phyloP scores from a whole-genome alignment of 2,113 vertebrate genomes.

The Synodontis membranacea region DNA sequence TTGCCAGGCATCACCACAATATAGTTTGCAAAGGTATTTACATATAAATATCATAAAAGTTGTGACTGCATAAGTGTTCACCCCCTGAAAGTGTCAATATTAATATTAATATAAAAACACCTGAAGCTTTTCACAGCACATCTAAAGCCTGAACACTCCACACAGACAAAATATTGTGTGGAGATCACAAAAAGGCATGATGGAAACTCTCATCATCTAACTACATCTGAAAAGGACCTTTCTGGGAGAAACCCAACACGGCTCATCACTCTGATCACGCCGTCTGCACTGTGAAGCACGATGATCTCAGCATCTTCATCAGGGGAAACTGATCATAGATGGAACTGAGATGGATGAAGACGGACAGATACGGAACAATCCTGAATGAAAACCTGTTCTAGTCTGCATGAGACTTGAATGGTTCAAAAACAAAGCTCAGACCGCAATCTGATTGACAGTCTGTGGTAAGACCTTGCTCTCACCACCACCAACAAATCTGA shows the following conservation, averaged over 20 bases:
- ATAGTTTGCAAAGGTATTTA: no score
- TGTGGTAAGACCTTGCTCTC: not conserved
- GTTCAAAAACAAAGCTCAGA: not conserved
- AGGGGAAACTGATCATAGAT: not conserved
- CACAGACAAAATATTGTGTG: not conserved
- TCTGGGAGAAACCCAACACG: not conserved
- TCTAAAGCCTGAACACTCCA: not conserved
- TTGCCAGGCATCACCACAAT: no score
- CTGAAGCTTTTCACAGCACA: not conserved
- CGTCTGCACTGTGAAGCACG: not conserved
- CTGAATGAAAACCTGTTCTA: not conserved
- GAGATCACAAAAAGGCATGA: not conserved
- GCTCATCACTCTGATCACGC: not conserved
- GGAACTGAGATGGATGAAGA: not conserved
- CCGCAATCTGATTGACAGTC: not conserved
- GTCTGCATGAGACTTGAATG: not conserved
- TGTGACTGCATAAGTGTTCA: not conserved
- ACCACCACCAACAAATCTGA: not conserved
- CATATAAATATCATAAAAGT: no score
- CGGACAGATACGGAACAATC: not conserved
- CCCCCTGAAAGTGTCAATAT: not conserved
- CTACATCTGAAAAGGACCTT: not conserved
- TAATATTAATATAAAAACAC: not conserved
- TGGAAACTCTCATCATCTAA: not conserved
- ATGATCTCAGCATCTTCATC: not conserved